A percentile compares a stretch with the other conserved stretches of the same genome.
phyloP scores from a whole-genome alignment of 1,140 invertebrate genomes.

The Saccostrea echinata region DNA sequence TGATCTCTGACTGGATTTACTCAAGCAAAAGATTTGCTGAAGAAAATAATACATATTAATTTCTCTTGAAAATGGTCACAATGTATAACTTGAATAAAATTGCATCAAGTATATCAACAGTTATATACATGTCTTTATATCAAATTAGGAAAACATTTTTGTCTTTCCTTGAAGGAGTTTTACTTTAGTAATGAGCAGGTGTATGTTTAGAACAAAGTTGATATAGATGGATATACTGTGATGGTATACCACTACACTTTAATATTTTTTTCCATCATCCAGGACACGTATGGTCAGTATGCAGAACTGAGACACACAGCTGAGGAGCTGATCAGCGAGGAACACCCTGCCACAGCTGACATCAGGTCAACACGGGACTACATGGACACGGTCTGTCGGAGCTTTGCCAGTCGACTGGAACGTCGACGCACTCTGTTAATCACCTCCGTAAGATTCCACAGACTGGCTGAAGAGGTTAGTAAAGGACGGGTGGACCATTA shows the following conservation, averaged over 20 bases:
- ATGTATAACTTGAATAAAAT: no score
- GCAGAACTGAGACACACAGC: constrained; percentile 87
- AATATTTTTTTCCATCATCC: neutral
- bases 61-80: no score
- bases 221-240: no score
- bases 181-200: no score
- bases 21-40: no score
- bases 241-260: neutral
- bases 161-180: no score
- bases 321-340: constrained; percentile 81
- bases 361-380: constrained; percentile 79
- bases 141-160: no score
- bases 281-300: constrained; percentile 83
- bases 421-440: constrained; percentile 88
- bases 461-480: constrained; percentile 86
- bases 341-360: constrained; percentile 82
- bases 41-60: no score
- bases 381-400: constrained; percentile 90
- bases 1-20: no score
- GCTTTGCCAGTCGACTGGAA: constrained; percentile 88
- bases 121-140: no score
- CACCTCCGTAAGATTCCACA: constrained; percentile 88
- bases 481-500: neutral
- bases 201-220: no score
- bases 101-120: no score